Conservation (phyloP, 2,888 invertebrate genomes). For the Kryphioiulus occultus region DNA sequence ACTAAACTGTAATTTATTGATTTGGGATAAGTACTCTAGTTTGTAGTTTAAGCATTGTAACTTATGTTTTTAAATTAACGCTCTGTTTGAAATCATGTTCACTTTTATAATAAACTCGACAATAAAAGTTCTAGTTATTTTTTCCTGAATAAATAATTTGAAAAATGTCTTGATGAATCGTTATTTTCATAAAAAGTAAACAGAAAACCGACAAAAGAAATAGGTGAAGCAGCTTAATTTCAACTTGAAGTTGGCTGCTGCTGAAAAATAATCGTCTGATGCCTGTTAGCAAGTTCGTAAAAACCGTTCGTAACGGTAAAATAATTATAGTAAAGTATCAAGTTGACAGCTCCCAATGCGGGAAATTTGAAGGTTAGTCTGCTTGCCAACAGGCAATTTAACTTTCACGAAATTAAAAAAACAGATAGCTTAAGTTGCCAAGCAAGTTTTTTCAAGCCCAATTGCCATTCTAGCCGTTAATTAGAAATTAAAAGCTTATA, state of each 20-base stretch:
- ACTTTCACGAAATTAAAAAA: neutral
- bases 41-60: neutral
- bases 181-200: neutral
- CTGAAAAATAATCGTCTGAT: neutral
- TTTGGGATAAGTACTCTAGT: neutral
- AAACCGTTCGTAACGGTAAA: neutral
- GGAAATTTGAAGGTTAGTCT: neutral
- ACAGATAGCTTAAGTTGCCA: neutral
- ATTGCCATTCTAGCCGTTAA: neutral
- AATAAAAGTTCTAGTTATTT: neutral
- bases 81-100: neutral
- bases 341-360: neutral
- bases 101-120: constrained; percentile 11
- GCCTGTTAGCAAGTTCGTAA: neutral
- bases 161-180: neutral
- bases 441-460: neutral
- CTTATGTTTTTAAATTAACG: neutral
- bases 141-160: neutral
- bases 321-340: neutral
- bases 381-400: neutral
- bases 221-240: neutral
- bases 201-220: neutral
- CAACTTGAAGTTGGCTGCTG: neutral
- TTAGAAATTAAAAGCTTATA: neutral
- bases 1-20: constrained; percentile 20